These are phyloP conservation scores for Calypte anna DNA, from an alignment of 2,113 vertebrate species.

Conservation along the genomic window DNA sequence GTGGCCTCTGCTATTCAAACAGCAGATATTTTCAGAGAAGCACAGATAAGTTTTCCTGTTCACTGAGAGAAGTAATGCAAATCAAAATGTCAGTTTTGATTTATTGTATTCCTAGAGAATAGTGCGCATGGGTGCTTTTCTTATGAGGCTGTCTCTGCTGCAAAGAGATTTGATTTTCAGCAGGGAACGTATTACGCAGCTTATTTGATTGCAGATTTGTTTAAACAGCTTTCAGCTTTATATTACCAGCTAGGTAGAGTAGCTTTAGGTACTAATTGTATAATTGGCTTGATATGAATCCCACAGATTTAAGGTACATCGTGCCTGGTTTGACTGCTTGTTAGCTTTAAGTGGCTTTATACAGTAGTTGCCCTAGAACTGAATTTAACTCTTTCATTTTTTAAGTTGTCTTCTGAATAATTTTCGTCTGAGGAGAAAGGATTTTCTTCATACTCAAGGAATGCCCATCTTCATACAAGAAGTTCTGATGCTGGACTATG, in stretches of 20 bases:
- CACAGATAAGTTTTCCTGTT: background rate
- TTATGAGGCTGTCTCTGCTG: conserved; percentile 63
- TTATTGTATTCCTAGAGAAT: conserved; percentile 65
- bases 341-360: conserved; percentile 6
- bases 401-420: background rate
- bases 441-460: background rate
- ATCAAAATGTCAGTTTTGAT: conserved; percentile 52
- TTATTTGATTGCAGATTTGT: conserved; percentile 79
- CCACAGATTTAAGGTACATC: conserved; percentile 49
- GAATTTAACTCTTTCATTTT: conserved; percentile 24
- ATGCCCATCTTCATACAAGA: background rate
- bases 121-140: conserved; percentile 68
- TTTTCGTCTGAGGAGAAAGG: background rate
- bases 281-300: conserved; percentile 68
- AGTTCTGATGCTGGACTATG: background rate
- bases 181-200: conserved; percentile 67
- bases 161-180: conserved; percentile 74
- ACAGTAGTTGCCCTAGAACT: background rate
- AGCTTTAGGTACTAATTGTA: conserved; percentile 70
- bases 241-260: conserved; percentile 71
- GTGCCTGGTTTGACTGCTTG: conserved; percentile 45
- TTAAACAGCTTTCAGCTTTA: conserved; percentile 76
- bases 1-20: background rate
- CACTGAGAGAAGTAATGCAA: conserved; percentile 19
- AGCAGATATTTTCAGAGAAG: background rate